Base-by-base conservation (phyloP, 2,113 vertebrate genomes). In the Grantiella picta region DNA sequence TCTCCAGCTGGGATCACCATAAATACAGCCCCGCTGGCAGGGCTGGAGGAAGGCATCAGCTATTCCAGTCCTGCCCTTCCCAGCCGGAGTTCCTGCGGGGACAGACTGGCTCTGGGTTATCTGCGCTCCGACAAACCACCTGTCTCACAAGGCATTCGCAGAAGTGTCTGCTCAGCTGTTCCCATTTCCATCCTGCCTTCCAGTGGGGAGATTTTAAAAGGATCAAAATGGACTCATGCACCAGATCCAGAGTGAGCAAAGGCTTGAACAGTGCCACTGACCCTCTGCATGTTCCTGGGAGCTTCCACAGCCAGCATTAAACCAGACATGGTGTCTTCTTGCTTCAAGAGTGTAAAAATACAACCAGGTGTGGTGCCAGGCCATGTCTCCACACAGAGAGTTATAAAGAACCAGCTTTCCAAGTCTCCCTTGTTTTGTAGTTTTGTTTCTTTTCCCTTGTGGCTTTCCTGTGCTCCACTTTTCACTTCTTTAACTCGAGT, bases 401-500 rank as follows among this genome's bases (percentile, higher is more conserved):
- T 42, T 54, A 61, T 60, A 80, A 94, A 90, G 61, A 36, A 70
- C 6, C 57, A 77, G 54, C 42, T 86, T 93, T 52, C 88, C 8
- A 24, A 86, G 80, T 28, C 86, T 86, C 93, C 60, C 68, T 86
- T 94, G 88, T 81, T 94, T 83, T 80, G 56, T 54, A 66, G 90
- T 72, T 95, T 54, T 83, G 85, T 63, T 93, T 83, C 80, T 90
- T 93, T 90, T 92, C 94, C 94, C 93, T 92, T 33, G 76, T 93
- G 93, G 94, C 76, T 90, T 88, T 84, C 68, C 72, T 84, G 57
- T 96, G 90, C 92, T 96, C 93, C 89, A 89, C 68, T 97, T 97
- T 96, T 93, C 86, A 93, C 53, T 96, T 95, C 82, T 95, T 94
- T 96, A 94, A 81, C 93, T 93, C 21, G 7, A 96, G 92, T 94